These are phyloP conservation scores for Apis cerana DNA, from an alignment of 1,140 invertebrate species.

Conservation along the genomic window DNA sequence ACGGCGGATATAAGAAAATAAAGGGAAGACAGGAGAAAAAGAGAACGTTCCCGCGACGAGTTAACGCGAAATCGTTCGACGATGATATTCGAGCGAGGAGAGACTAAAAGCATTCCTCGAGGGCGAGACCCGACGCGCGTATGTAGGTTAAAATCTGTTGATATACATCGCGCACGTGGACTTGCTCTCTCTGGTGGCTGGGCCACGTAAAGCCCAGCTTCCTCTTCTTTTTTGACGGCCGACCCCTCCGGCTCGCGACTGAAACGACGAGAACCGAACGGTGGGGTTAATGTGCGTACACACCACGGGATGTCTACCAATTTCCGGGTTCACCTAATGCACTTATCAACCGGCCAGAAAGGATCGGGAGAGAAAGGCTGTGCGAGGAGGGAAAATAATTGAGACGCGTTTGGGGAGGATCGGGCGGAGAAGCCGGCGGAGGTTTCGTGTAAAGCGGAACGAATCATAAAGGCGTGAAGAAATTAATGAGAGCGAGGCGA, in stretches of 20 bases:
- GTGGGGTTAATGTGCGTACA: slow-evolving; percentile 63
- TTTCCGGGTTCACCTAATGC: slow-evolving; percentile 66
- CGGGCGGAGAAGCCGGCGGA: slow-evolving; percentile 14
- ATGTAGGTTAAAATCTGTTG: slow-evolving; percentile 64
- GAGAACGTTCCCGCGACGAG: not conserved
- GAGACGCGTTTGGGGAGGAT: slow-evolving; percentile 41
- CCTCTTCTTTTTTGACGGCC: slow-evolving; percentile 21
- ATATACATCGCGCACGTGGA: slow-evolving; percentile 50
- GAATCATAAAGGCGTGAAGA: slow-evolving; percentile 43
- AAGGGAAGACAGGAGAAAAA: not conserved
- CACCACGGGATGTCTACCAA: slow-evolving; percentile 64
- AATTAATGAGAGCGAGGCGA: slow-evolving; percentile 39
- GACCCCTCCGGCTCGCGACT: slow-evolving; percentile 14
- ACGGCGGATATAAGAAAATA: not conserved
- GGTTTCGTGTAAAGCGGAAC: slow-evolving; percentile 35
- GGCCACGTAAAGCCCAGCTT: slow-evolving; percentile 24
- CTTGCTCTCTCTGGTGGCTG: slow-evolving; percentile 33
- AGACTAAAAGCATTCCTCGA: slow-evolving; percentile 55
- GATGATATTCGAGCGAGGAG: slow-evolving; percentile 10
- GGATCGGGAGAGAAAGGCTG: slow-evolving; percentile 23
- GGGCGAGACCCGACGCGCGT: slow-evolving; percentile 34
- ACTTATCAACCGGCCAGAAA: slow-evolving; percentile 58
- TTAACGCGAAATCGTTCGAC: slow-evolving; percentile 25
- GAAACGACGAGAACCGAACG: slow-evolving; percentile 40
- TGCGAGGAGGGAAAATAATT: slow-evolving; percentile 51